Conservation (phyloP, 2,797 vertebrate genomes). For the Lepus oiostolus region DNA sequence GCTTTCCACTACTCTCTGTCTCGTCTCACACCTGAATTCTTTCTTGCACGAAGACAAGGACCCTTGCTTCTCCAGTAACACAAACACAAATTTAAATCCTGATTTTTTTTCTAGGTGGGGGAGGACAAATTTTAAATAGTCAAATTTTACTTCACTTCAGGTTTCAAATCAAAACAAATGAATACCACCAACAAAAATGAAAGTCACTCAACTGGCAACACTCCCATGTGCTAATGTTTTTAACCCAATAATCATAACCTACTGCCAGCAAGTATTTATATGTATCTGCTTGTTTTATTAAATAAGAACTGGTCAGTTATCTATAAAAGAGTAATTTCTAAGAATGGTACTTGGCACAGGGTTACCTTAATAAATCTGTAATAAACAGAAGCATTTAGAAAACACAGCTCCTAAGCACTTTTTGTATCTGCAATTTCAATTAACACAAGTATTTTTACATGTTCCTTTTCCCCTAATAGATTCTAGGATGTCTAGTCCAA, state of each 20-base stretch:
- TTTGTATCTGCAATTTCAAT: slow-evolving; percentile 82
- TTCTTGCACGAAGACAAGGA: too few relatives aligned
- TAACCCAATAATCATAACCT: slow-evolving; percentile 85
- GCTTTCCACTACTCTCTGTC: too few relatives aligned
- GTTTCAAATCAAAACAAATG: slow-evolving; percentile 81
- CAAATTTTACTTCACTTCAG: slow-evolving; percentile 10
- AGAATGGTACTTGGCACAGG: slow-evolving; percentile 92
- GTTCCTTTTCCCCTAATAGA: slow-evolving; percentile 81
- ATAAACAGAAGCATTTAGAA: slow-evolving; percentile 87
- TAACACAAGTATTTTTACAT: slow-evolving; percentile 83
- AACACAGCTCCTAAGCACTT: slow-evolving; percentile 87
- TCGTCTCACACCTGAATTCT: too few relatives aligned
- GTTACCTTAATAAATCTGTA: slow-evolving; percentile 90
- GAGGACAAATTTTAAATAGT: slow-evolving; percentile 81
- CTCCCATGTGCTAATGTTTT: slow-evolving; percentile 80
- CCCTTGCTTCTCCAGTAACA: too few relatives aligned
- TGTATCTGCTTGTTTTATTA: slow-evolving; percentile 93
- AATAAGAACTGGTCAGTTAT: slow-evolving; percentile 93
- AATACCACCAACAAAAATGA: slow-evolving; percentile 60
- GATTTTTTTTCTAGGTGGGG: slow-evolving; percentile 65
- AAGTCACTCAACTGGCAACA: slow-evolving; percentile 83
- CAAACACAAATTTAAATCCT: slow-evolving; percentile 82
- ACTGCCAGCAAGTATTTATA: slow-evolving; percentile 84
- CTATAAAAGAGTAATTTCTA: slow-evolving; percentile 91
- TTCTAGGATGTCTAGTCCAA: slow-evolving; percentile 83